phyloP scores from a whole-genome alignment of 2,113 vertebrate species.

The Eurystomus gularis region DNA sequence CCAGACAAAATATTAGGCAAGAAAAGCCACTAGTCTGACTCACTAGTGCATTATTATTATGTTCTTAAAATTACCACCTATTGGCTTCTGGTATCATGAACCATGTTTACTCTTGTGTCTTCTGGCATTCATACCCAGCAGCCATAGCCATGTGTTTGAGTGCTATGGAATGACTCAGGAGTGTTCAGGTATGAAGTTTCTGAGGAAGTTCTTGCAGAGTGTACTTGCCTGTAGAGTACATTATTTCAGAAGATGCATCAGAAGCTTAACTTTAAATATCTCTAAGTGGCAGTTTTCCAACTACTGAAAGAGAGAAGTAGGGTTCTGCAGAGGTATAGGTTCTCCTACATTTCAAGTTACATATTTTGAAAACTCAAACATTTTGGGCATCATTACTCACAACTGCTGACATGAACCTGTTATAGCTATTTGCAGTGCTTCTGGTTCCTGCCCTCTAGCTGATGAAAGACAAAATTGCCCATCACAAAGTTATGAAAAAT shows the following conservation, averaged over 20 bases:
- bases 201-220: background rate
- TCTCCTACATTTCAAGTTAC: background rate
- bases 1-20: background rate
- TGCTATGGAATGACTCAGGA: background rate
- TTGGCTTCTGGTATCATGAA: background rate
- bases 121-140: background rate
- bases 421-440: background rate
- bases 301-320: background rate
- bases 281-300: background rate
- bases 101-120: background rate
- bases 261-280: background rate
- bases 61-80: background rate
- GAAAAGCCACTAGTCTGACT: background rate
- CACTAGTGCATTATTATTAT: background rate
- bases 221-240: background rate
- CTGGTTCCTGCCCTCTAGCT: background rate
- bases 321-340: background rate
- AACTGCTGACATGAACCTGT: background rate
- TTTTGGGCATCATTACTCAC: background rate
- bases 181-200: background rate
- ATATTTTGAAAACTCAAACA: background rate
- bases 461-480: background rate
- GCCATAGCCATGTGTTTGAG: background rate
- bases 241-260: background rate
- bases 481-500: background rate